These are phyloP conservation scores for Diaperis boleti DNA, from an alignment of 2,888 invertebrate species.

Conservation along the genomic window DNA sequence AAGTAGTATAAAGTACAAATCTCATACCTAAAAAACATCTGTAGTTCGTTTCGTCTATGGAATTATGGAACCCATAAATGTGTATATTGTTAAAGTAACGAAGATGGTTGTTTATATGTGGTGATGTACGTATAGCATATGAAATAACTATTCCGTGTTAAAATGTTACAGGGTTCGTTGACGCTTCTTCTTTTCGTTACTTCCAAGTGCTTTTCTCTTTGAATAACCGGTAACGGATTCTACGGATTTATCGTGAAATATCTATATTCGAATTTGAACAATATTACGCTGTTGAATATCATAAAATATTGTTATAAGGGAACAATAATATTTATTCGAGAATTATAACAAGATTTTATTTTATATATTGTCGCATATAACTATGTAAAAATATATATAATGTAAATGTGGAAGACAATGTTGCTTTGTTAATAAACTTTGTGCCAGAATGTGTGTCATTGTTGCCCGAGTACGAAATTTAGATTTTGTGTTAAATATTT, in stretches of 20 bases:
- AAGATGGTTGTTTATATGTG: conserved; percentile 43
- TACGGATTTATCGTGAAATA: conserved; percentile 41
- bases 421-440: conserved; percentile 60
- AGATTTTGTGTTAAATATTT: too few relatives aligned
- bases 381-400: conserved; percentile 40
- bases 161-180: conserved; percentile 44
- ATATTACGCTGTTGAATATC: conserved; percentile 39
- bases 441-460: conserved; percentile 45
- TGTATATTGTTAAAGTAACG: conserved; percentile 25
- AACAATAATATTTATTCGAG: conserved; percentile 53
- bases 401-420: conserved; percentile 55
- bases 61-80: conserved; percentile 22
- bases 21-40: background rate
- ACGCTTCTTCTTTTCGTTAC: conserved; percentile 34
- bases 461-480: background rate
- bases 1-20: conserved; percentile 23
- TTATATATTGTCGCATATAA: conserved; percentile 53
- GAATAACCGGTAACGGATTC: conserved; percentile 37
- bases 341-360: conserved; percentile 54
- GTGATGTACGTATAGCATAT: conserved; percentile 33
- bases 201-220: conserved; percentile 20
- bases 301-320: conserved; percentile 51
- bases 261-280: conserved; percentile 29
- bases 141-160: conserved; percentile 34
- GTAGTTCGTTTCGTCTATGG: conserved; percentile 17